phyloP scores from a whole-genome alignment of 2,113 vertebrate genomes.

The Hiodon alosoides region DNA sequence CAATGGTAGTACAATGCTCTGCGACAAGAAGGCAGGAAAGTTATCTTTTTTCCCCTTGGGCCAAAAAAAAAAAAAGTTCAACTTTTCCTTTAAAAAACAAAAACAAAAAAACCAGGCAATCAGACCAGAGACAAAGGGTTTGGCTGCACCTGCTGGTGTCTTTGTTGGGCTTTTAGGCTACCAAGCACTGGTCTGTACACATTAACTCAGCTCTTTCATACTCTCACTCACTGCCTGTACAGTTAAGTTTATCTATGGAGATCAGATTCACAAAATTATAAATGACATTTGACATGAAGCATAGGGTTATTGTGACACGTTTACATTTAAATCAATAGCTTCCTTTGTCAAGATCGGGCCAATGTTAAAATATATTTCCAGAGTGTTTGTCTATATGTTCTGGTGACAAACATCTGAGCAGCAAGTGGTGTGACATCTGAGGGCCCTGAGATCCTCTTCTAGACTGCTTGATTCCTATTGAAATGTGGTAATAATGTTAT shows the following conservation, averaged over 20 bases:
- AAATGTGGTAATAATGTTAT: no score
- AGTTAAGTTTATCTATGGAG: neutral
- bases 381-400: no score
- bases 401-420: no score
- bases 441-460: no score
- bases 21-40: constrained; percentile 16
- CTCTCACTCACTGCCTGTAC: neutral
- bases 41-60: constrained; percentile 8
- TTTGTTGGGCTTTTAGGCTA: constrained; percentile 4
- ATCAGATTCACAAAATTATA: no score
- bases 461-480: no score
- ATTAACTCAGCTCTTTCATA: constrained; percentile 12
- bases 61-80: constrained; percentile 7
- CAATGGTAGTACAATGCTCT: constrained; percentile 14
- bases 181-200: neutral
- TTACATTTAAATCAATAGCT: no score
- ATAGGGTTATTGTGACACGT: no score
- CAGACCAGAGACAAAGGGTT: constrained; percentile 14
- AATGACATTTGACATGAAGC: no score
- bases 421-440: no score
- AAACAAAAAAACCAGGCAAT: constrained; percentile 21
- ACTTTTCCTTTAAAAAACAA: constrained; percentile 1
- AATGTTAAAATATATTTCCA: no score
- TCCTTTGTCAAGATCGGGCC: no score
- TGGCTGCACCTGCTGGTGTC: constrained; percentile 20